Evolutionary conservation across 2,888 invertebrate genomes (phyloP).

Genomic region (Vandiemenella viatica): DNA sequence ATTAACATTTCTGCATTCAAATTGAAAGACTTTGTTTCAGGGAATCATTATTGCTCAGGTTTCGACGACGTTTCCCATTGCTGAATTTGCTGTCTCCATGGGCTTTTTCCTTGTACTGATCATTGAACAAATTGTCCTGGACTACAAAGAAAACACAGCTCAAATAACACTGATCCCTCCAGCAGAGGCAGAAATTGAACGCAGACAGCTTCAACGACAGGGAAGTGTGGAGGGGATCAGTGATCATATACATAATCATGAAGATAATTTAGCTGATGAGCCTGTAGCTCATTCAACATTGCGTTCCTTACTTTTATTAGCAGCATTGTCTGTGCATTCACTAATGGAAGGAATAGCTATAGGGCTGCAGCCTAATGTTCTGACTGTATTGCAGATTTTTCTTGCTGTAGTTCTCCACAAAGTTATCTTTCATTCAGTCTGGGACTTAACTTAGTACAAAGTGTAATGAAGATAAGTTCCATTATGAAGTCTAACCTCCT

Average conservation of each 20-base stretch:
- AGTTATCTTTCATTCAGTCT: constrained; percentile 38
- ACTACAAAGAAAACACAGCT: constrained; percentile 21
- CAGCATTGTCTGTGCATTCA: constrained; percentile 40
- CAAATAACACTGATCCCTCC: constrained; percentile 5
- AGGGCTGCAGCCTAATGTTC: constrained; percentile 29
- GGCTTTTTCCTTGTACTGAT: constrained; percentile 39
- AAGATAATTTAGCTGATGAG: constrained; percentile 5
- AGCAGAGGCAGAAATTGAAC: constrained; percentile 3
- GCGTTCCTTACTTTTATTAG: constrained; percentile 32
- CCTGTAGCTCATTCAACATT: constrained; percentile 27
- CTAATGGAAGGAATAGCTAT: constrained; percentile 43
- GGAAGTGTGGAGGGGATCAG: constrained; percentile 13
- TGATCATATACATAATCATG: constrained; percentile 6
- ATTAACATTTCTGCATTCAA: too few species aligned
- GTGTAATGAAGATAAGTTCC: constrained; percentile 25
- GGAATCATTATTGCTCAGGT: neutral
- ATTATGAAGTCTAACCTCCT: constrained; percentile 25
- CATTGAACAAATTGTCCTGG: constrained; percentile 31
- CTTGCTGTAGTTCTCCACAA: constrained; percentile 40
- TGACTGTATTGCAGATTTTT: constrained; percentile 29
- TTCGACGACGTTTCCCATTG: constrained; percentile 30
- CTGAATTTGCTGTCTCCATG: constrained; percentile 34
- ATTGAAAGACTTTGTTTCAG: too few species aligned
- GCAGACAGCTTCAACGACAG: constrained; percentile 5
- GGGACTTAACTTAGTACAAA: constrained; percentile 34